phyloP scores from a whole-genome alignment of 2,888 invertebrate genomes.

The Cerastis rubricosa region DNA sequence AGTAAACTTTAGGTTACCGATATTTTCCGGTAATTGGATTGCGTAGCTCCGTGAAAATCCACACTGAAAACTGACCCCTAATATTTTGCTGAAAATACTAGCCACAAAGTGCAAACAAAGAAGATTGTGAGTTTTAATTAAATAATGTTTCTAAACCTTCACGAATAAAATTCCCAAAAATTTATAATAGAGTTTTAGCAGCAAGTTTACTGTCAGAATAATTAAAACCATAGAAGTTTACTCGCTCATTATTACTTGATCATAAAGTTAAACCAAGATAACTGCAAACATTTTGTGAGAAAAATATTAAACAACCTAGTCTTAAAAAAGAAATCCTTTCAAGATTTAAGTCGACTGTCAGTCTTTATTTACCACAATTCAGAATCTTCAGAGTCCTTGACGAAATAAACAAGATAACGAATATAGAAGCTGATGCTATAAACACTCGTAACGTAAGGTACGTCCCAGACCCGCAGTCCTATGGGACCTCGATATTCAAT shows the following conservation, averaged over 20 bases:
- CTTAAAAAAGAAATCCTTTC: background rate
- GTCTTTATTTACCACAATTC: constrained; percentile 17
- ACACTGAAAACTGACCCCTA: background rate
- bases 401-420: constrained; percentile 46
- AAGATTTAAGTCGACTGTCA: background rate
- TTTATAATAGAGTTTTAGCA: background rate
- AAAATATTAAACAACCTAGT: background rate
- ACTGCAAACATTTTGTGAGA: constrained; percentile 4
- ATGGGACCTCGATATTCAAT: constrained; percentile 51
- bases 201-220: constrained; percentile 19
- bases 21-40: constrained; percentile 27
- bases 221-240: constrained; percentile 29
- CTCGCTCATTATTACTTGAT: background rate
- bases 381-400: constrained; percentile 24
- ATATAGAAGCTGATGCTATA: constrained; percentile 39
- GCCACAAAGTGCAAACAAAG: background rate
- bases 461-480: background rate
- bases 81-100: background rate
- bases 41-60: constrained; percentile 12
- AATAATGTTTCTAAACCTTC: background rate
- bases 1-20: constrained; percentile 16
- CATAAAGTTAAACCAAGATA: constrained; percentile 26
- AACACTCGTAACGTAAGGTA: constrained; percentile 30
- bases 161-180: constrained; percentile 8
- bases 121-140: constrained; percentile 1